These are phyloP conservation scores for Neelides folsomi DNA, from an alignment of 2,888 invertebrate genomes.

Conservation along the genomic window DNA sequence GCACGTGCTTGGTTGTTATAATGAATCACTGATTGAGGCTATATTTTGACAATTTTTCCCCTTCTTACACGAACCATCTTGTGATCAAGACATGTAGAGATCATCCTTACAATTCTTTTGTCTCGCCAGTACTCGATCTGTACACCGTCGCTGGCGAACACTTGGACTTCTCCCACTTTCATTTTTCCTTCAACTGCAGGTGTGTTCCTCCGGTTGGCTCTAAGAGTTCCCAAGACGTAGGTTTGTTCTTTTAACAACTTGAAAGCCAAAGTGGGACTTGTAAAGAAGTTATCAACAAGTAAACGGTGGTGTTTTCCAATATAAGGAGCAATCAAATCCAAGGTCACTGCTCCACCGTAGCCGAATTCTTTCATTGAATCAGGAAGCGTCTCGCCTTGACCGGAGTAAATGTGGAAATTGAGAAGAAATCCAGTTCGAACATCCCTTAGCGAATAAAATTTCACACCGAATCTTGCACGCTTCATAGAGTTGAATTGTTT, in stretches of 20 bases:
- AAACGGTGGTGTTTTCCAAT: slow-evolving; percentile 12
- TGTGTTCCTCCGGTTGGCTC: slow-evolving; percentile 12
- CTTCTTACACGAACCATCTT: background rate
- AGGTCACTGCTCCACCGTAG: slow-evolving; percentile 4
- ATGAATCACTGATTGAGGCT: slow-evolving; percentile 2
- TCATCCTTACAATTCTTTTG: slow-evolving; percentile 8
- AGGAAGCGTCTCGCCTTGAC: slow-evolving; percentile 1
- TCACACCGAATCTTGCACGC: too few relatives aligned
- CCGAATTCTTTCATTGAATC: slow-evolving; percentile 4
- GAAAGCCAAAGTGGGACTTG: slow-evolving; percentile 7
- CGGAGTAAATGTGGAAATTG: background rate
- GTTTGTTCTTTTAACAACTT: slow-evolving; percentile 10
- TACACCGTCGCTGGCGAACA: background rate
- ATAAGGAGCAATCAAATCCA: slow-evolving; percentile 12
- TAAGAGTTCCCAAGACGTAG: slow-evolving; percentile 20
- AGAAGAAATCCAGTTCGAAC: too few relatives aligned
- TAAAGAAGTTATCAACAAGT: slow-evolving; percentile 15
- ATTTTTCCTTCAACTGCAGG: slow-evolving; percentile 11
- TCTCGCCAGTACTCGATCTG: slow-evolving; percentile 11
- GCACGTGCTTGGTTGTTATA: slow-evolving; percentile 9
- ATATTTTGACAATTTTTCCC: background rate
- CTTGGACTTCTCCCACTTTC: slow-evolving; percentile 9
- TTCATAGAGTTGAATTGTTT: too few relatives aligned
- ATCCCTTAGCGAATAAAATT: too few relatives aligned
- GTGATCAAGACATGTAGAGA: slow-evolving; percentile 1